Evolutionary conservation across 2,797 vertebrate genomes (phyloP).

Genomic region (Helicolenus hilgendorfi): DNA sequence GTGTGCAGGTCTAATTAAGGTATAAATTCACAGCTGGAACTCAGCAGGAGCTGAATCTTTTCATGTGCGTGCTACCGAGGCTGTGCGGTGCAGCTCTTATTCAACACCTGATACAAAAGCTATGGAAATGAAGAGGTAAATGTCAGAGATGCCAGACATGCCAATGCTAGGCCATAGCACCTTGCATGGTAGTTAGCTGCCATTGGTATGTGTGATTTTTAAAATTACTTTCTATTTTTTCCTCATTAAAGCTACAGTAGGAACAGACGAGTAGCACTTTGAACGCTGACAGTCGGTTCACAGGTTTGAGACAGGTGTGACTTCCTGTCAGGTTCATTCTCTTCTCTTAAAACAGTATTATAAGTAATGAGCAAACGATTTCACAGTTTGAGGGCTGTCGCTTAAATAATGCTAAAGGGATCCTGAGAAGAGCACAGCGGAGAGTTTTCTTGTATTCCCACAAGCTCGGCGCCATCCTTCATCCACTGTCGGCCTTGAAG

Average conservation of each 20-base stretch:
- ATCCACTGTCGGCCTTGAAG: constrained; percentile 15
- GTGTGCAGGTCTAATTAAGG: neutral
- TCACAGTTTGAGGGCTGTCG: neutral
- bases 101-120: neutral
- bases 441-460: neutral
- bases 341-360: neutral
- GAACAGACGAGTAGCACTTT: neutral
- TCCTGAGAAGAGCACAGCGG: neutral
- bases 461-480: constrained; percentile 8
- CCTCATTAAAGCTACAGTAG: neutral
- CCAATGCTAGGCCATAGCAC: neutral
- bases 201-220: neutral
- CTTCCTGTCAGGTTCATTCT: neutral
- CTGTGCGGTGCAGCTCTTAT: neutral
- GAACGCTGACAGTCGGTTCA: neutral
- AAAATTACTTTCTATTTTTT: neutral
- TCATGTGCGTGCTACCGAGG: neutral
- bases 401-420: neutral
- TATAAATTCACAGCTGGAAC: neutral
- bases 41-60: neutral
- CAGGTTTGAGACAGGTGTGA: neutral
- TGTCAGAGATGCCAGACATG: neutral
- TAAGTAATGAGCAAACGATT: neutral
- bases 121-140: neutral
- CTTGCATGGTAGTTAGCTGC: neutral